Base-by-base conservation (phyloP, 30 jellyfish, hydroid and myxozoan genomes). In the Euphysa ruthae region DNA sequence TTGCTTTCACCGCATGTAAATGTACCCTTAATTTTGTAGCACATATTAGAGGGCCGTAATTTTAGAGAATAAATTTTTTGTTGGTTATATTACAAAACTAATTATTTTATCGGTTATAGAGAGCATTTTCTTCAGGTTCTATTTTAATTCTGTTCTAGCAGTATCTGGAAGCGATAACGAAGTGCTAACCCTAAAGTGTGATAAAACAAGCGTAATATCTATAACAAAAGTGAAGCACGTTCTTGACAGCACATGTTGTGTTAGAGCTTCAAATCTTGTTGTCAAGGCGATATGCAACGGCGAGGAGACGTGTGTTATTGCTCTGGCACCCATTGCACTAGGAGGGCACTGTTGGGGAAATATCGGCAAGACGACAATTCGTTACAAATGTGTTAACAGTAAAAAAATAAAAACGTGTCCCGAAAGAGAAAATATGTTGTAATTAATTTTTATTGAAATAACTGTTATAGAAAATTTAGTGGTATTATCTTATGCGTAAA, bases 211-310 rank as follows among this genome's bases (percentile, higher is more conserved):
- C 26, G 72, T 58, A 8, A 58, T 58, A 31, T 31, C 26, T 31
- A 58, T 58, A 24, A 49, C 52, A 18, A 58, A 58, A 6, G 31
- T 58, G 14, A 49, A 51, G 35, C 72, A 58, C 19, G 26, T 51
- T 6, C 13, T 23, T 3, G 8, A 31, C 14, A 24, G 52, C 20
- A 23, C 42, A 10, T 58, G 72, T 6, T 58, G 72, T 6, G 26
- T 51, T 14, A 58, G 19, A 24, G 72, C 72, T 18, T 24, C 72
- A n/a, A 31, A 58, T 1, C 4, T 31, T 3, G 72, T 58, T 24
- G 18, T 58, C 6, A 24, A 49, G 7, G 72, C 72, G 10, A 58
- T 58, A 24, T 58, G 72, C 19, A 35, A 58, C 7, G 72, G 72
- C 7, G 31, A 58, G 31, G 43, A 3, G 13, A 24, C 13, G 24